These are phyloP conservation scores for Myotis davidii DNA, from an alignment of 2,113 vertebrate genomes.

Conservation along the genomic window DNA sequence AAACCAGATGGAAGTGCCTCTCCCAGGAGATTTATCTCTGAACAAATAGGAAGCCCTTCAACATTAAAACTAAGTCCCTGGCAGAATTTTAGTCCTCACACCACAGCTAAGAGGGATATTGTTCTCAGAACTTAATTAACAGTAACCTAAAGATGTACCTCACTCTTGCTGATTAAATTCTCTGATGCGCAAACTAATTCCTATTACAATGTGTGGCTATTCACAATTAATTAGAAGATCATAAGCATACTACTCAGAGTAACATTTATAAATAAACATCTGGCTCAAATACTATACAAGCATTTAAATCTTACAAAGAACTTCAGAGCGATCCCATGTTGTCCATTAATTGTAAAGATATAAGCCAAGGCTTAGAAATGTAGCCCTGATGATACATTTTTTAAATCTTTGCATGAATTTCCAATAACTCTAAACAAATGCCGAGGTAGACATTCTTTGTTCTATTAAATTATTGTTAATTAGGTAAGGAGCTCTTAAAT, in stretches of 20 bases:
- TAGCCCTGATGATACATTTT: neutral
- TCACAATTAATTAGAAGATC: neutral
- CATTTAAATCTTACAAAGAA: neutral
- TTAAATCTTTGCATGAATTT: constrained; percentile 51
- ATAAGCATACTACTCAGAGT: neutral
- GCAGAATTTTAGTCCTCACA: neutral
- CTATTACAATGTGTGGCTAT: neutral
- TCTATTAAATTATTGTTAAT: constrained; percentile 26
- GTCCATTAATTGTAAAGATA: constrained; percentile 5
- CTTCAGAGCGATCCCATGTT: neutral
- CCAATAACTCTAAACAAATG: constrained; percentile 54
- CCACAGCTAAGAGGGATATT: neutral
- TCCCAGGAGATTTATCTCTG: neutral
- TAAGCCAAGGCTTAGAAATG: neutral
- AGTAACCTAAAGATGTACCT: neutral
- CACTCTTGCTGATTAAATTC: neutral
- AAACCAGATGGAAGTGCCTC: neutral
- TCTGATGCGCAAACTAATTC: neutral
- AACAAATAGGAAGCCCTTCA: neutral
- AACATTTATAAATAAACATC: neutral
- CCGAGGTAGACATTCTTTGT: neutral
- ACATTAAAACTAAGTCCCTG: neutral
- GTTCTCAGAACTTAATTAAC: neutral
- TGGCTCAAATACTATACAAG: neutral
- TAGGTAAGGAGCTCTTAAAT: neutral